phyloP scores from a whole-genome alignment of 1,140 invertebrate genomes.

The Fopius arisanus region DNA sequence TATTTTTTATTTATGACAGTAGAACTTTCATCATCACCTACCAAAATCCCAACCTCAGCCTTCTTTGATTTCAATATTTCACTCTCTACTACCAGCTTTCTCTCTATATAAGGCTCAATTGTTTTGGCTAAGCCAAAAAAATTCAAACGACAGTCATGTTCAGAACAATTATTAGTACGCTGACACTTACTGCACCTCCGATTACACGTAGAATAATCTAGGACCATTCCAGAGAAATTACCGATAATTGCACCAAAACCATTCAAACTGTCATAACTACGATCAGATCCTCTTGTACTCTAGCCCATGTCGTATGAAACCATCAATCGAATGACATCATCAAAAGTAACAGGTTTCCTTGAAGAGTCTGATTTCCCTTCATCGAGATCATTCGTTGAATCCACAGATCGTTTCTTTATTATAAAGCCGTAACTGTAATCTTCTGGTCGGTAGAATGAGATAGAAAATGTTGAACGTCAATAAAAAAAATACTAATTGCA shows the following conservation, averaged over 20 bases:
- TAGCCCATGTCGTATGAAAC: slow-evolving; percentile 17
- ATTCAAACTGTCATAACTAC: slow-evolving; percentile 5
- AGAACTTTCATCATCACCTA: slow-evolving; percentile 7
- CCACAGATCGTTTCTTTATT: no score
- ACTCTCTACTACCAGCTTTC: not conserved
- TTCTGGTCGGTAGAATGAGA: no score
- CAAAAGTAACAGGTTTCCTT: not conserved
- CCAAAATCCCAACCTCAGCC: slow-evolving; percentile 13
- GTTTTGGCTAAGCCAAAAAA: slow-evolving; percentile 17
- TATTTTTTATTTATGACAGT: not conserved
- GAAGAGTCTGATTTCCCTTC: not conserved
- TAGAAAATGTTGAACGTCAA: no score
- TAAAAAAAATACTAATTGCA: no score
- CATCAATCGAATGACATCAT: slow-evolving; percentile 2
- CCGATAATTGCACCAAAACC: slow-evolving; percentile 24
- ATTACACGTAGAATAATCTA: slow-evolving; percentile 14
- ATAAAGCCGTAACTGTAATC: no score
- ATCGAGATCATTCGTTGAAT: no score
- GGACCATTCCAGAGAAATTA: not conserved
- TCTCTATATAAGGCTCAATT: slow-evolving; percentile 12
- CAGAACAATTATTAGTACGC: not conserved
- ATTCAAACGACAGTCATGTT: slow-evolving; percentile 9
- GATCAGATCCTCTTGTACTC: slow-evolving; percentile 5
- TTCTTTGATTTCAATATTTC: not conserved
- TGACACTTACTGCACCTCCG: not conserved